Percentiles rank a stretch among this genome's conserved stretches.
phyloP scores from a whole-genome alignment of 2,113 vertebrate genomes.

The Epinephelus cyanopodus region DNA sequence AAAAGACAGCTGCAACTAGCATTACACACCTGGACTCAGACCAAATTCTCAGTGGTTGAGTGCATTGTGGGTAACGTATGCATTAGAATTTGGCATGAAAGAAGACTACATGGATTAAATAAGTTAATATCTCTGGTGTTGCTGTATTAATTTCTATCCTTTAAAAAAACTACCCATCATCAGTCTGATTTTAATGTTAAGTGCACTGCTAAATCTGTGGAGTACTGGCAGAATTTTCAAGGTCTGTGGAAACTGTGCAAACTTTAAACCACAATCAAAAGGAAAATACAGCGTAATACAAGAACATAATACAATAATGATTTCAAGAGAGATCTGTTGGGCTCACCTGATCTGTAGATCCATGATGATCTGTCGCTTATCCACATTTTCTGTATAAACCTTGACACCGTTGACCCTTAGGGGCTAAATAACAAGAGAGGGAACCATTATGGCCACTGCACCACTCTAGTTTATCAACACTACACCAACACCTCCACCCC shows the following conservation, averaged over 20 bases:
- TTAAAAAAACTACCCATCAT: not conserved
- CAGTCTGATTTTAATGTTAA: no score
- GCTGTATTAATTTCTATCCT: not conserved
- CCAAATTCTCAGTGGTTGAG: no score
- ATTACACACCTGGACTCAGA: no score
- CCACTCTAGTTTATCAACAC: slow-evolving; percentile 37
- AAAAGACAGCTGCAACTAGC: no score
- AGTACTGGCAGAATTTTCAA: not conserved
- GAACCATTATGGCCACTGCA: slow-evolving; percentile 43
- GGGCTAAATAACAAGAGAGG: slow-evolving; percentile 84
- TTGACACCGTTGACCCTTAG: slow-evolving; percentile 97
- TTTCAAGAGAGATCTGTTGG: slow-evolving; percentile 20
- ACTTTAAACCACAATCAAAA: not conserved
- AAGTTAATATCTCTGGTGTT: not conserved
- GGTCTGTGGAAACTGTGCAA: not conserved
- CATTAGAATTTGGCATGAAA: not conserved
- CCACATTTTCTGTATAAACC: slow-evolving; percentile 97
- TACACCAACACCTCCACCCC: slow-evolving; percentile 18
- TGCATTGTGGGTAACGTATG: not conserved
- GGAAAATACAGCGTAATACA: not conserved
- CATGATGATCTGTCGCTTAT: slow-evolving; percentile 97
- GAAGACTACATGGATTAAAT: not conserved
- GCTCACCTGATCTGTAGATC: slow-evolving; percentile 96
- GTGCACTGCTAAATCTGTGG: not conserved
- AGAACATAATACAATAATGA: not conserved